Evolutionary conservation across 2,113 vertebrate species (phyloP).

Genomic region (Macaca mulatta): DNA sequence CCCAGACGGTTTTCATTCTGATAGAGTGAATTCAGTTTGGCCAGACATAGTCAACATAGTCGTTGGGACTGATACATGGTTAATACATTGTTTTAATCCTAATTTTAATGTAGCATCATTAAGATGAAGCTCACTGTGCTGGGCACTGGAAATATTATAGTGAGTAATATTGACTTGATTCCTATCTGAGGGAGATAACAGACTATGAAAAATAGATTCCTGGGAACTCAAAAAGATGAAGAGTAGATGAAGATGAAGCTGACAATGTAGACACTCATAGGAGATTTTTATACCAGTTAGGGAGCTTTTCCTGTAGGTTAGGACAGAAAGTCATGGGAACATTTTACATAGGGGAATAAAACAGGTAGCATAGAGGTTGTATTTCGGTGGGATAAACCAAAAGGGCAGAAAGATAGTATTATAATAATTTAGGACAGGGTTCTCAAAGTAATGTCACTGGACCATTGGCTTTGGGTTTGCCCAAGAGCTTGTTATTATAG

Average conservation of each 20-base stretch:
- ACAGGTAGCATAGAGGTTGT: not conserved
- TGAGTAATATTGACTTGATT: not conserved
- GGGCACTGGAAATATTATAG: not conserved
- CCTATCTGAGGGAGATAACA: not conserved
- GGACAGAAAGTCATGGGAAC: not conserved
- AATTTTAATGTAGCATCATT: not conserved
- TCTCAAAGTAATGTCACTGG: not conserved
- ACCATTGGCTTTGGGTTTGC: not conserved
- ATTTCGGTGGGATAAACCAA: not conserved
- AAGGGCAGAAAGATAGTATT: not conserved
- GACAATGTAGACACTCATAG: not conserved
- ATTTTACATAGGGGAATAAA: not conserved
- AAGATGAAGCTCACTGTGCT: not conserved
- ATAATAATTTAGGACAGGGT: not conserved
- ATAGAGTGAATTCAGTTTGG: not conserved
- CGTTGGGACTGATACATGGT: not conserved
- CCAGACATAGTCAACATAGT: not conserved
- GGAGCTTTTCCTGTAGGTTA: not conserved
- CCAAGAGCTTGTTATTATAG: not conserved
- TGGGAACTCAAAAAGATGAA: not conserved
- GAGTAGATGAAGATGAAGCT: not conserved
- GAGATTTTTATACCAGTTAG: not conserved
- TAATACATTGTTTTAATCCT: too few relatives aligned
- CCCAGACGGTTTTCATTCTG: not conserved
- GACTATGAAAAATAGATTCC: not conserved